These are phyloP conservation scores for Gambusia yucatana DNA, from an alignment of 2,797 vertebrate species.

Conservation along the genomic window DNA sequence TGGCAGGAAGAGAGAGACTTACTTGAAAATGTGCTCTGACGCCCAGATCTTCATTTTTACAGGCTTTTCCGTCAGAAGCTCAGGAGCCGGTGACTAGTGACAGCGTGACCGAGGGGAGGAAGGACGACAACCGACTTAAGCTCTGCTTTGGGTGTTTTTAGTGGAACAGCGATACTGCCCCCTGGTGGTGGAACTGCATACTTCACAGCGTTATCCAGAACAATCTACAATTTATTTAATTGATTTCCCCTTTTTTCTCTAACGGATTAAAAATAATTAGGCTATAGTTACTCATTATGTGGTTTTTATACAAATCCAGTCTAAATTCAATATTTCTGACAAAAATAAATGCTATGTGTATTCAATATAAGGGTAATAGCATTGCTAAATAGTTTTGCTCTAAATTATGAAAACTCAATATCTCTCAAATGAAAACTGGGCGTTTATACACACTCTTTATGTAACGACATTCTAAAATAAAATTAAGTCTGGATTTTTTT, in stretches of 20 bases:
- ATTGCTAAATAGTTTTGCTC: neutral
- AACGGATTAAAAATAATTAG: neutral
- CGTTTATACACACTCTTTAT: neutral
- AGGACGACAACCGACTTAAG: constrained; percentile 18
- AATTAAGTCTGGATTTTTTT: neutral
- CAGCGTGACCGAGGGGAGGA: constrained; percentile 53
- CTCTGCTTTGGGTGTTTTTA: neutral
- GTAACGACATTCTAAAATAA: neutral
- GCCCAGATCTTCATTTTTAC: constrained; percentile 94
- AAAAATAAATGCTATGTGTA: neutral
- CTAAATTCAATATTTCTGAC: neutral
- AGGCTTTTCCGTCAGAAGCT: constrained; percentile 47
- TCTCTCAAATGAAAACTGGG: neutral
- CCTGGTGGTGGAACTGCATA: constrained; percentile 12
- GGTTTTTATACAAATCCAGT: neutral
- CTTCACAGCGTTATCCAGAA: constrained; percentile 12
- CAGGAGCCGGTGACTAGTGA: constrained; percentile 49
- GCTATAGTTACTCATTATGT: neutral
- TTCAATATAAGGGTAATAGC: neutral
- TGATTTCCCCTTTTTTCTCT: neutral
- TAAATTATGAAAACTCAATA: neutral
- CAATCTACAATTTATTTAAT: constrained; percentile 3
- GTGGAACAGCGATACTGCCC: neutral
- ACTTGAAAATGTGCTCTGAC: constrained; percentile 96
- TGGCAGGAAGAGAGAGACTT: constrained; percentile 49